Evolutionary conservation across 2,113 vertebrate genomes (phyloP), one percentile per base, ranked within the genome.

Genomic region (Probosciger aterrimus): DNA sequence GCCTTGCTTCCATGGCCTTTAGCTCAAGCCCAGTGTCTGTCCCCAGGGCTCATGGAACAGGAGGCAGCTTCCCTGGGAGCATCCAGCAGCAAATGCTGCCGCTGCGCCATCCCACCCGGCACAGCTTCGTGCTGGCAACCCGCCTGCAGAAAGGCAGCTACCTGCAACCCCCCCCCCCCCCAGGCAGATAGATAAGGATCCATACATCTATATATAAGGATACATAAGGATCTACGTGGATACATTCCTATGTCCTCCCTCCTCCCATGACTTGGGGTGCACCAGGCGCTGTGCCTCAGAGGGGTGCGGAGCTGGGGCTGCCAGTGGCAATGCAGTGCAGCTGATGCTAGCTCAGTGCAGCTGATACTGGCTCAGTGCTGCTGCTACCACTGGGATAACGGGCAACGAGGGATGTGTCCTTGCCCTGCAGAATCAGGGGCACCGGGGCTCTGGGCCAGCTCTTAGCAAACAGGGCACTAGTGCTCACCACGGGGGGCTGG

Each of bases 241-340:
- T 18, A 33, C 7, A 41, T 33, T 15, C 50, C 14, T 13, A 20
- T 3, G n/a, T 39, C 33, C 43, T 27, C 31, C 50, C 53, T 73
- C 28, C n/a, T 25, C 3, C 55, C 0, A 4, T 35, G 63, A 5
- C 64, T 4, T 47, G 3, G 6, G 28, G 41, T 11, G 1, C 3
- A 2, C 5, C 0, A 1, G 77, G 80, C 0, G 0, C 65, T 24
- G 88, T 3, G 37, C 4, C 8, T 81, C 80, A 84, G 46, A 11
- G 13, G 57, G 84, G 57, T 53, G 77, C 83, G 46, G 68, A 81
- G 93, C 44, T 81, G 19, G 87, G 64, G 63, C 17, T 27, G 84
- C 73, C 8, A 2, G 47, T 4, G 8, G 76, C 17, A 10, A 39
- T 46, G 84, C 86, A 37, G 95, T 1, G 68, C 77, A 57, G 84